Percentiles rank a stretch among this genome's conserved stretches.
These are phyloP conservation scores for Pachypeltis micranthus DNA, from an alignment of 1,140 invertebrate species.

Conservation along the genomic window DNA sequence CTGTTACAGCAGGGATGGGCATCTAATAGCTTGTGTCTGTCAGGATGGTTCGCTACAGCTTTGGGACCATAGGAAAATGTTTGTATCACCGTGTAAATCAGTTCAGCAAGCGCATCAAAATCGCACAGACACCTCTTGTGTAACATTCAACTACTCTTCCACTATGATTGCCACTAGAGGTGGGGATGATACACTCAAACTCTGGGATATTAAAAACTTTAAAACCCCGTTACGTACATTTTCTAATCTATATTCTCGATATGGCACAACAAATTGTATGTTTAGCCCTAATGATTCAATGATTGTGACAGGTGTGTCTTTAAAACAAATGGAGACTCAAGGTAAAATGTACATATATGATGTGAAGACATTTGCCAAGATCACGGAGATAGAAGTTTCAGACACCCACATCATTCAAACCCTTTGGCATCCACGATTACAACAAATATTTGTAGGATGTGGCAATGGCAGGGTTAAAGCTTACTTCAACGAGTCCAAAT, in stretches of 20 bases:
- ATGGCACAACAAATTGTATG: constrained; percentile 39
- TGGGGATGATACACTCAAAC: constrained; percentile 86
- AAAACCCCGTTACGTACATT: constrained; percentile 63
- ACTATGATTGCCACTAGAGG: constrained; percentile 65
- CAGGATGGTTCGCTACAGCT: constrained; percentile 93
- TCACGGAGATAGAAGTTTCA: constrained; percentile 59
- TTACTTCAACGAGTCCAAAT: constrained; percentile 78
- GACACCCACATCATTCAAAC: constrained; percentile 77
- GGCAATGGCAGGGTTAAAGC: constrained; percentile 84
- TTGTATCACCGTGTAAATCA: constrained; percentile 63
- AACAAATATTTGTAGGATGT: constrained; percentile 88
- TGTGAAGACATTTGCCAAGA: constrained; percentile 60
- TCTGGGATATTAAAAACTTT: constrained; percentile 85
- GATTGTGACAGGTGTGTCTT: constrained; percentile 76
- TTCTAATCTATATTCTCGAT: constrained; percentile 59
- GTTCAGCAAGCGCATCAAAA: constrained; percentile 71
- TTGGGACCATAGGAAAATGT: constrained; percentile 86
- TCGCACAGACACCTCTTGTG: constrained; percentile 66
- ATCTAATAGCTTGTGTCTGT: constrained; percentile 79
- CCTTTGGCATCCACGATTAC: constrained; percentile 92
- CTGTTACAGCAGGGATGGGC: constrained; percentile 74
- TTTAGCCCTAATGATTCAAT: constrained; percentile 90
- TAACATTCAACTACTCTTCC: constrained; percentile 82
- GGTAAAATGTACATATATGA: constrained; percentile 77
- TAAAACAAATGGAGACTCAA: constrained; percentile 52